Base-by-base conservation (phyloP, 2,888 invertebrate species). In the Apodemia mormo region DNA sequence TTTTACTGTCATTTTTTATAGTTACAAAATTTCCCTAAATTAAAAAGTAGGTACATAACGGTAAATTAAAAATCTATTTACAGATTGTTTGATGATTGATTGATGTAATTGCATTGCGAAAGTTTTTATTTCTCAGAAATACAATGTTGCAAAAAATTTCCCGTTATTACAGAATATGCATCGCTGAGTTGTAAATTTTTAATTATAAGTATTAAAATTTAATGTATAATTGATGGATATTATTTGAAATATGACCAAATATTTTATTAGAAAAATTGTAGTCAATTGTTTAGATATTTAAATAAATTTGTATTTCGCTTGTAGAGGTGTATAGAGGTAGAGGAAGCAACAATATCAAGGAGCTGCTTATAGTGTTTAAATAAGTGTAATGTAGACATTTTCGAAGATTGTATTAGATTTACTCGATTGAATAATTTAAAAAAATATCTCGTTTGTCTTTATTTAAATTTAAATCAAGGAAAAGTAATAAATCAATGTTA, bases 251-350 rank as follows among this genome's bases (percentile, higher is more conserved):
- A 33, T 61, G 61, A 61, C 61, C 61, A 61, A 61, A 61, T 61
- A 61, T 61, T 30, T 61, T 61, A 61, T 61, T 61, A 61, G 61
- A 33, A 61, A 61, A 61, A 61, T 61, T 61, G 33, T 61, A 61
- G 61, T 61, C 61, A 61, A 61, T 61, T 61, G 61, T 61, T 61
- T 61, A 61, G 33, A 61, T 61, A 33, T 61, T 61, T 61, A 61
- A 61, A 61, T 61, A 30, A 33, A 61, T 33, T 61, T 61, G 61
- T 61, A 61, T 33, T 61, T 61, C 33, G 61, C 61, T 61, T 61
- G 29, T 61, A 61, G 61, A 33, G 5, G 6, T 61, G 61, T 61
- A 61, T 14, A 61, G 33, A 61, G 30, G 61, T 61, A 61, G 61
- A 61, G n/a, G 49, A 49, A 45, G 45, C 45, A 45, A 61, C 58